Base-by-base conservation (phyloP, 2,113 vertebrate genomes). In the Lota lota region DNA sequence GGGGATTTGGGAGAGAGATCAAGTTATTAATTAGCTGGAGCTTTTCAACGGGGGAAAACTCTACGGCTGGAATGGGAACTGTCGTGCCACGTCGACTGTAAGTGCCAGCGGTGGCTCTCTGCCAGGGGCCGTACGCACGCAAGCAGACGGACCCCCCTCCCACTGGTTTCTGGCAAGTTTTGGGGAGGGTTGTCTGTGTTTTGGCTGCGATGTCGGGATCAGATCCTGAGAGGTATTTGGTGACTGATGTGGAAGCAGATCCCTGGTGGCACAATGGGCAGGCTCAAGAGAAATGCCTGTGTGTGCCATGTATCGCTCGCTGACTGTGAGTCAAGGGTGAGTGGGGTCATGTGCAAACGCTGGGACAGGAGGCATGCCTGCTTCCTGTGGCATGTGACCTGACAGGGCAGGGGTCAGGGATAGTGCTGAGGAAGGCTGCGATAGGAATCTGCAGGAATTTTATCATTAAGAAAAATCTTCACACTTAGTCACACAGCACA, bases 1-100 rank as follows among this genome's bases (percentile, higher is more conserved):
- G 79, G 86, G 92, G 90, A 92, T 92, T 92, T 93, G 88, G 70
- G 82, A 84, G 87, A 77, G 89, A 81, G 86, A 90, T 92, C 73
- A 75, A 84, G 89, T 92, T 89, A 91, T 92, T 93, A 92, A 91
- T 90, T 90, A 88, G 85, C 82, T 69, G 77, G 86, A 90, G 79
- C 82, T 85, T 72, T 88, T 91, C 87, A 90, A 93, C 91, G 83
- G 74, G 87, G 74, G 87, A 76, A 83, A 83, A 77, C 75, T 76
- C 68, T 76, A 78, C 70, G 79, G 71, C 76, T 88, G 91, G 90
- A 91, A 91, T 90, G 74, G 77, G 87, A 91, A 88, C 82, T 90
- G 89, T 88, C 89, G 19, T 85, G 76, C 77, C 83, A 72, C 87
- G 87, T 83, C 84, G 77, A 77, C 79, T 84, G 85, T 86, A 91